Base-by-base conservation (phyloP, 2,888 invertebrate species). In the Drosophila neotestacea region DNA sequence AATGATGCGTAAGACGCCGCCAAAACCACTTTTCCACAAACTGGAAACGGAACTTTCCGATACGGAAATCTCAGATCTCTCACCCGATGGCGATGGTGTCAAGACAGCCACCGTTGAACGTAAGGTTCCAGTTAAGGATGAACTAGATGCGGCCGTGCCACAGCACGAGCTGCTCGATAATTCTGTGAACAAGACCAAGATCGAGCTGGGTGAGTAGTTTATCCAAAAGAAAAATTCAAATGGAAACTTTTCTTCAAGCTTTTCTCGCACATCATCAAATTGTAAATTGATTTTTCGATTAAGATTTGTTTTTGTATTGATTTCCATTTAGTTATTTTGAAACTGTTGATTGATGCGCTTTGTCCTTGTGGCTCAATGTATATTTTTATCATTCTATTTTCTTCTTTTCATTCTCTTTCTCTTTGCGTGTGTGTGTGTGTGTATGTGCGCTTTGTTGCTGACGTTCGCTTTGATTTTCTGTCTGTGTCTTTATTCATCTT, bases 131-230 rank as follows among this genome's bases (percentile, higher is more conserved):
- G 93, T 94, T 28, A 94, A 94, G 89, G 94, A 97, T 89, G 97
- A 97, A 93, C 93, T 97, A 85, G 97, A 97, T 93, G 95, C 96
- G 76, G 97, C 96, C 0, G 96, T 98, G 69, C 98, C 98, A 58
- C 96, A 96, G 81, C 96, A 96, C 84, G 96, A 95, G 90, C 94
- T 98, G 73, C 94, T 98, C 54, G 98, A 98, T 93, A 96, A 96
- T 85, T 96, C 97, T 1, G 96, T 96, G 13, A 96, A 95, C 74
- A 96, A 96, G 92, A 95, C 95, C 72, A 96, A 96, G 93, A 97
- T 97, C 16, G 98, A 98, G 93, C 94, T 98, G 83, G 92, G 92
- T 92, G 73, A 90, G 91, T 89, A 39, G 10, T 32, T 10, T 2
- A 30, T 6, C 34, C 30, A 16, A 5, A 22, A 34, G n/a, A 13